Evolutionary conservation across 1,140 invertebrate species (phyloP).

Genomic region (Drosophila fuyamai): DNA sequence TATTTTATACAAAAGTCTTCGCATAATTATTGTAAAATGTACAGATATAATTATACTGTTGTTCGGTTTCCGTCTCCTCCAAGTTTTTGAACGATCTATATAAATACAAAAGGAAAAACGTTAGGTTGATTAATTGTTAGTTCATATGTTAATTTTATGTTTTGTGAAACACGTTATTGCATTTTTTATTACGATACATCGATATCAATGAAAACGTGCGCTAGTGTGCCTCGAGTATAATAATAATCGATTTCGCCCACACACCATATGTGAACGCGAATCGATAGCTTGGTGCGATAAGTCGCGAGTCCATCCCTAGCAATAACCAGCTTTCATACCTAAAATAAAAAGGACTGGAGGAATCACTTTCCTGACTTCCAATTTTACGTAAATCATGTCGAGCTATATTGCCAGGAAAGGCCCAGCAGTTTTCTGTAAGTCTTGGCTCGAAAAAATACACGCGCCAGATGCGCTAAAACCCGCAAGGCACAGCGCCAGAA

Average conservation of each 20-base stretch:
- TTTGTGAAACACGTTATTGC: too few species aligned
- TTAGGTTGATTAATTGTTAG: neutral
- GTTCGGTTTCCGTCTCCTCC: conserved; percentile 79
- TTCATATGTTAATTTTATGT: too few species aligned
- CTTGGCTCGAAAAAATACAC: neutral
- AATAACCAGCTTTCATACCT: conserved; percentile 57
- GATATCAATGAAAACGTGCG: neutral
- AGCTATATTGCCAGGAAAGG: conserved; percentile 81
- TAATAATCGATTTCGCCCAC: neutral
- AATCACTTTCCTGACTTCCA: conserved; percentile 33
- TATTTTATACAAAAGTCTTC: conserved; percentile 61
- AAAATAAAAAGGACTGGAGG: conserved; percentile 47
- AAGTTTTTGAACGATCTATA: conserved; percentile 79
- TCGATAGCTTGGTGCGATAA: conserved; percentile 40
- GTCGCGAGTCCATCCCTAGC: conserved; percentile 26
- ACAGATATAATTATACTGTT: conserved; percentile 68
- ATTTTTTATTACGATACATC: neutral
- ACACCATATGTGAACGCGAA: neutral
- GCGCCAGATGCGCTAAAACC: neutral
- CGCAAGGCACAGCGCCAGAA: conserved; percentile 7
- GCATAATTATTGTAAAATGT: conserved; percentile 42
- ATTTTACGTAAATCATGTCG: conserved; percentile 69
- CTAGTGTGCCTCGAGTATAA: too few species aligned
- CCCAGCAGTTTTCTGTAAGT: conserved; percentile 81
- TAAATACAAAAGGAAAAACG: conserved; percentile 1